phyloP scores from a whole-genome alignment of 2,888 invertebrate genomes.

The Malthinus flaveolus region DNA sequence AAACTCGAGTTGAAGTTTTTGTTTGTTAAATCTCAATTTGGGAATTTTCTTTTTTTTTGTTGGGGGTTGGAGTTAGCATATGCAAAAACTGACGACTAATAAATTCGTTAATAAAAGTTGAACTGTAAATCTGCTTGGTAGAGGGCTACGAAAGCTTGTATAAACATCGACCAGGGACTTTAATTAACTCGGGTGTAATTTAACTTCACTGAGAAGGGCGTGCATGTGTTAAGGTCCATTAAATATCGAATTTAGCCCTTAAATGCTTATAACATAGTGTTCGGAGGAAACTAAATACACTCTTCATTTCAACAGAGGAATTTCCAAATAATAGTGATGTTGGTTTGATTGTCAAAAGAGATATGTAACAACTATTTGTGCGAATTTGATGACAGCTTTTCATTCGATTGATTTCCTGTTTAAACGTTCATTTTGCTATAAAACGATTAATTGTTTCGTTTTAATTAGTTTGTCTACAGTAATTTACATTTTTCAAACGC shows the following conservation, averaged over 20 bases:
- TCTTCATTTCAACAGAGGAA: no score
- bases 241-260: conserved; percentile 35
- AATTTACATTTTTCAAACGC: no score
- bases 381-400: conserved; percentile 7
- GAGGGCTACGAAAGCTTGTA: conserved; percentile 29
- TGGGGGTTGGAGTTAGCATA: neutral
- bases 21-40: neutral
- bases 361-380: conserved; percentile 6
- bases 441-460: no score
- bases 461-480: no score
- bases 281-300: neutral
- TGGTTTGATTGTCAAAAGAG: conserved; percentile 10
- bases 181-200: conserved; percentile 49
- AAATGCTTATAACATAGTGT: conserved; percentile 18
- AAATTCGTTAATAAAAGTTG: conserved; percentile 23
- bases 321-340: conserved; percentile 6
- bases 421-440: conserved; percentile 9
- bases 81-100: conserved; percentile 17
- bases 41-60: neutral
- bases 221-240: conserved; percentile 39
- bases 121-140: conserved; percentile 28
- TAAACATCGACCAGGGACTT: conserved; percentile 47
- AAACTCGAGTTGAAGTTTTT: neutral
- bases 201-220: conserved; percentile 41
- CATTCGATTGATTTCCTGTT: conserved; percentile 5